Conservation (phyloP, 1,140 invertebrate genomes). For the Scaptomyza graminum region DNA sequence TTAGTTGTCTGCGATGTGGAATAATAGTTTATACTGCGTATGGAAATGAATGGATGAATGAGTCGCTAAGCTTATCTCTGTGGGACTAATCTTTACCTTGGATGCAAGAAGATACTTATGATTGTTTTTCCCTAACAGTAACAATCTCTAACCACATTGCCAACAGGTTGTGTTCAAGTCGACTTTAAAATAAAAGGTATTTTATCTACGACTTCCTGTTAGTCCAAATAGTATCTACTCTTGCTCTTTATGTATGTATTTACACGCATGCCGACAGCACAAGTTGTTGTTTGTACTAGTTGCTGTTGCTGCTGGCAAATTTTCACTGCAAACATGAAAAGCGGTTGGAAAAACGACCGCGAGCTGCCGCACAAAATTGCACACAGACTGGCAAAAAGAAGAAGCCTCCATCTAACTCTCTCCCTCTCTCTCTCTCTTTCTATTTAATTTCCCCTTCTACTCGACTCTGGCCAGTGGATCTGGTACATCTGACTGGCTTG, state of each 20-base stretch:
- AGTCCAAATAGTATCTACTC: not conserved
- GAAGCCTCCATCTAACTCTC: not conserved
- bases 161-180: not conserved
- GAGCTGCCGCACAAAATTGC: slow-evolving; percentile 35
- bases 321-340: slow-evolving; percentile 53
- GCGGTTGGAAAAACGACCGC: slow-evolving; percentile 54
- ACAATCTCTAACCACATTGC: not conserved
- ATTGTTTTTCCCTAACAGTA: too few species aligned
- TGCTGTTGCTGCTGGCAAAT: slow-evolving; percentile 40
- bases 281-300: slow-evolving; percentile 29
- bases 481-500: slow-evolving; percentile 36
- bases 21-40: too few species aligned
- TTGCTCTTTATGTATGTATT: slow-evolving; percentile 28
- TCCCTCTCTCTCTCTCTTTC: not conserved
- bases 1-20: not conserved
- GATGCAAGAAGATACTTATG: too few species aligned
- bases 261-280: slow-evolving; percentile 32
- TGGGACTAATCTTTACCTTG: too few species aligned
- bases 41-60: too few species aligned
- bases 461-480: not conserved
- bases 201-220: not conserved
- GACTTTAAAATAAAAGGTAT: slow-evolving; percentile 8
- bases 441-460: not conserved
- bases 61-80: too few species aligned
- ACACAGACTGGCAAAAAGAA: slow-evolving; percentile 9